Base-by-base conservation (phyloP, 2,797 vertebrate species). In the Spondyliosoma cantharus region DNA sequence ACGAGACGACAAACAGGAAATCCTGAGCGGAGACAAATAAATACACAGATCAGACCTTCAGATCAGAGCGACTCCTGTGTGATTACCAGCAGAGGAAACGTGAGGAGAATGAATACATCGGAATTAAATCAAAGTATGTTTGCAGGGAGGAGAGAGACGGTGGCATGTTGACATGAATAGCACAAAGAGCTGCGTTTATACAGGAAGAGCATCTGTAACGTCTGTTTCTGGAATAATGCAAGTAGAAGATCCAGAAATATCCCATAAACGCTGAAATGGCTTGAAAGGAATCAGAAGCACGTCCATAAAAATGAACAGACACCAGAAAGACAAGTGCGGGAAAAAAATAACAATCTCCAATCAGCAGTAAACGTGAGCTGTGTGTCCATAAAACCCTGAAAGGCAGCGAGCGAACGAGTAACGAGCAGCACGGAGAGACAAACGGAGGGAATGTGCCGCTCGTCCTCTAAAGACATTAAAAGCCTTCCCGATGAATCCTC, bases 311-410 rank as follows among this genome's bases (percentile, higher is more conserved):
- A 7, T 46, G 19, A 25, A 46, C 8, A 12, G 17, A 53, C 43
- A 50, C 3, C 0, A 53, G 12, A 16, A 29, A 65, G 25, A 49
- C 49, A 24, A 46, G n/a, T 3, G 3, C 24, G 6, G 14, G n/a
- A 45, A 53, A 49, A 49, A 50, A 56, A 27, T 64, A 27, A 27
- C 17, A 2, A 2, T 54, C 29, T 70, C 11, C 53, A 2, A 53
- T 29, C 43, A 43, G 58, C 66, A 73, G 64, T 65, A 15, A 78
- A 65, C 32, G 32, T 37, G 32, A 37, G 32, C 32, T 37, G 32
- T 57, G 53, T 64, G 66, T 19, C 61, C 19, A 20, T 77, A 58
- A 74, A 77, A 71, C 5, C 52, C 76, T 50, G 24, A 71, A 12
- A 54, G 66, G 50, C 74, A 60, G 56, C n/a, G 17, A 66, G 4